Evolutionary conservation across 2,113 vertebrate genomes (phyloP).

Genomic region (Paedocypris sp.): DNA sequence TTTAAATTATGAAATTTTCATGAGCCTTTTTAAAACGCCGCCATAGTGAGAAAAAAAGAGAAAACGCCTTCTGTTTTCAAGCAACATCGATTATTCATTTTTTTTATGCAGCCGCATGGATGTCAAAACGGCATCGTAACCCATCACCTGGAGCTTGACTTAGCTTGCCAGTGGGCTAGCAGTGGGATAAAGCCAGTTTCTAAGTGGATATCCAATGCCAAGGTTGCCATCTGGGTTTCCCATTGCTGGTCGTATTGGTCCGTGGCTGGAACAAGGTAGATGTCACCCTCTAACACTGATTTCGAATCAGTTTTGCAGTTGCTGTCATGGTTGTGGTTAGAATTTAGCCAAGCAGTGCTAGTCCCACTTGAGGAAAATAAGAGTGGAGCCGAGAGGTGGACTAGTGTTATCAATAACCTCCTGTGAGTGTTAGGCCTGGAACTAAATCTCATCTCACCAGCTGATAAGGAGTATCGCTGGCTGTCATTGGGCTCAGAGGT

Average conservation of each 20-base stretch:
- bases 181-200: neutral
- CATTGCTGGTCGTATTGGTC: neutral
- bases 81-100: slow-evolving; percentile 33
- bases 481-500: slow-evolving; percentile 19
- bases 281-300: neutral
- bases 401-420: slow-evolving; percentile 18
- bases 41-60: slow-evolving; percentile 18
- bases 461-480: slow-evolving; percentile 30
- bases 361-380: slow-evolving; percentile 19
- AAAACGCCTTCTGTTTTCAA: slow-evolving; percentile 18
- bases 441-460: slow-evolving; percentile 26
- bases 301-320: slow-evolving; percentile 7
- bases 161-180: slow-evolving; percentile 15
- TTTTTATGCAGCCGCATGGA: neutral
- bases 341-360: neutral
- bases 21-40: slow-evolving; percentile 29
- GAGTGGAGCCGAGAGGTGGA: slow-evolving; percentile 2
- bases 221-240: neutral
- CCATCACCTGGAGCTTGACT: slow-evolving; percentile 20
- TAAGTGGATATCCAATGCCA: neutral
- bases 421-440: slow-evolving; percentile 18
- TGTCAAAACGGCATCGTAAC: slow-evolving; percentile 7
- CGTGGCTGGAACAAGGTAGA: neutral
- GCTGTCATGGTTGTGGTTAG: slow-evolving; percentile 3
- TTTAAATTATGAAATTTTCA: slow-evolving; percentile 30